These are phyloP conservation scores for Amblyraja radiata DNA, from an alignment of 2,797 vertebrate genomes.

Conservation along the genomic window DNA sequence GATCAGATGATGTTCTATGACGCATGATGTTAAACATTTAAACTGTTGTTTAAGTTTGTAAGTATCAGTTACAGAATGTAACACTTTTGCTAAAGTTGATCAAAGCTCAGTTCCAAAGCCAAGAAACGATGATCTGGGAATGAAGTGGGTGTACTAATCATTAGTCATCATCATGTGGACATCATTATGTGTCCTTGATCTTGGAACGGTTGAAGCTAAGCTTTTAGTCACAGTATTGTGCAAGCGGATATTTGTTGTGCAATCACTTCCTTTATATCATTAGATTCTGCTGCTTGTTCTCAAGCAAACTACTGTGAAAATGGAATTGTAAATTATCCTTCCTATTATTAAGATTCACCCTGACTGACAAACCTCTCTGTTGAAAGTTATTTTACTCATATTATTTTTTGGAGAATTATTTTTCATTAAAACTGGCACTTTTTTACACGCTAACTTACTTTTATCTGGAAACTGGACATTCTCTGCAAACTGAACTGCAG, in stretches of 20 bases:
- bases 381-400: not conserved
- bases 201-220: not conserved
- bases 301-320: not conserved
- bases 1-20: not conserved
- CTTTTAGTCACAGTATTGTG: not conserved
- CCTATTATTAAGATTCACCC: not conserved
- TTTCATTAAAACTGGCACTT: not conserved
- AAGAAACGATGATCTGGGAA: conserved; percentile 20
- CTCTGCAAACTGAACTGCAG: not conserved
- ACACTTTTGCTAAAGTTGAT: conserved; percentile 3
- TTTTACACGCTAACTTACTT: not conserved
- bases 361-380: not conserved
- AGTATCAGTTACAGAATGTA: not conserved
- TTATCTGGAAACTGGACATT: not conserved
- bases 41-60: not conserved
- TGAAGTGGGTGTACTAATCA: conserved; percentile 13
- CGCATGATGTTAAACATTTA: not conserved
- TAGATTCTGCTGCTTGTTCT: not conserved
- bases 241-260: not conserved
- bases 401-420: not conserved
- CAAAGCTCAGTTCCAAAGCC: not conserved
- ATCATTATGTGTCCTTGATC: not conserved
- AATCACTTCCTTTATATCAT: not conserved
- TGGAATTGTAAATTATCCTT: not conserved
- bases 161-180: conserved; percentile 28